Conservation (phyloP, 2,113 vertebrate species). For the Archilochus colubris region DNA sequence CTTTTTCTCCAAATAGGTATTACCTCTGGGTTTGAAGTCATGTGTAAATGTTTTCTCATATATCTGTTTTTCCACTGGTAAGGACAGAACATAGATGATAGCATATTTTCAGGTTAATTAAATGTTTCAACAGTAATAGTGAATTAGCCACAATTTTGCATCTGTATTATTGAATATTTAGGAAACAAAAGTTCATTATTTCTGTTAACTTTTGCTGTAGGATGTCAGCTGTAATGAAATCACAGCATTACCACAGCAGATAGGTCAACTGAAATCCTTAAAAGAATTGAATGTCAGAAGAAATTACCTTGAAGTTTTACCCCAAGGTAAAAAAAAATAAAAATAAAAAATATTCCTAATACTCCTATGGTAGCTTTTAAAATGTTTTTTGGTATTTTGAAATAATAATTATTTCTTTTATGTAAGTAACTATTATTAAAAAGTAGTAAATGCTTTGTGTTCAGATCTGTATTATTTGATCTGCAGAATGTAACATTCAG, state of each 20-base stretch:
- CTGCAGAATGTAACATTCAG: neutral
- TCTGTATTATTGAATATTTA: neutral
- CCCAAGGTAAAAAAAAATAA: conserved; percentile 83
- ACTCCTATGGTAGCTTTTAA: neutral
- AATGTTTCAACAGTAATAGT: neutral
- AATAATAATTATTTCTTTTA: neutral
- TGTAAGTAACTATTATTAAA: neutral
- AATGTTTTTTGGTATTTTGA: neutral
- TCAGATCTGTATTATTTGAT: neutral
- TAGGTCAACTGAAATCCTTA: conserved; percentile 87
- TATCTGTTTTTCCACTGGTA: neutral
- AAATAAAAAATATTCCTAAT: neutral
- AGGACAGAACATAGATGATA: neutral
- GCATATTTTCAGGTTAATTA: neutral
- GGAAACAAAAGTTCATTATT: neutral
- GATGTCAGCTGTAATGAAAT: conserved; percentile 98
- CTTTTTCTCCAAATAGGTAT: neutral
- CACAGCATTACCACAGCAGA: conserved; percentile 88
- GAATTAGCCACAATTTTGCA: neutral
- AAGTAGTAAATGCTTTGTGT: neutral
- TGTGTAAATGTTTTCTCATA: neutral
- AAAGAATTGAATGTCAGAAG: conserved; percentile 91
- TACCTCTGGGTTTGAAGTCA: neutral
- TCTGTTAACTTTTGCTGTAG: conserved; percentile 70
- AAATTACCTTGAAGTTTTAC: conserved; percentile 92